A percentile compares a stretch with the other conserved stretches of the same genome.
These are phyloP conservation scores for Coptotermes formosanus DNA, from an alignment of 1,140 invertebrate genomes.

Conservation along the genomic window DNA sequence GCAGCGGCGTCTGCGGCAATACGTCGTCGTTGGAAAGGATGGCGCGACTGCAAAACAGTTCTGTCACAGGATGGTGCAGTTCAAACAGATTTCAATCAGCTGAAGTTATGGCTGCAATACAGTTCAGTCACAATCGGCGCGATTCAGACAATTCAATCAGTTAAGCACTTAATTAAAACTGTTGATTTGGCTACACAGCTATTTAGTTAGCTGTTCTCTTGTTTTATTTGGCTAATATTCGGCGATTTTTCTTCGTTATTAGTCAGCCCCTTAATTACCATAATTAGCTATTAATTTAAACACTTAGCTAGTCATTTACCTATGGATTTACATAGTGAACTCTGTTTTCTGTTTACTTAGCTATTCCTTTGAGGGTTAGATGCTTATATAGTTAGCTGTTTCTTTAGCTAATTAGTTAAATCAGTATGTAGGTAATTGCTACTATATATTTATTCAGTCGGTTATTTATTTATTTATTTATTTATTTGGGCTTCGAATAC, in stretches of 20 bases:
- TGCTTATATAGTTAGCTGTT: no score
- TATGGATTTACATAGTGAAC: no score
- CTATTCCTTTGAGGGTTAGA: no score
- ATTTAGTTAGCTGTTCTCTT: no score
- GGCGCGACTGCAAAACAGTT: constrained; percentile 45
- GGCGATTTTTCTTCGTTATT: no score
- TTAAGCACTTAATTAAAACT: background rate
- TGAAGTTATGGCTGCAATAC: background rate
- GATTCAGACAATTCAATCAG: background rate
- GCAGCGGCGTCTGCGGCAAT: constrained; percentile 43
- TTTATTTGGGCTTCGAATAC: background rate
- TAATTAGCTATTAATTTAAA: background rate
- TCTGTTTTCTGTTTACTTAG: no score
- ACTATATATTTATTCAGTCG: background rate
- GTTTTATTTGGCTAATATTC: no score
- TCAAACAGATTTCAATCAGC: background rate
- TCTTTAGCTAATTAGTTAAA: no score
- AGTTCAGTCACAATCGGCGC: background rate
- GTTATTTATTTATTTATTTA: background rate
- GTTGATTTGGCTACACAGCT: background rate
- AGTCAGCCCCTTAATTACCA: no score
- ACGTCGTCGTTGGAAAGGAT: constrained; percentile 52
- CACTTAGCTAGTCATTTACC: no score
- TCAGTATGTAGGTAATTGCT: background rate
- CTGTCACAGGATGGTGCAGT: background rate